A percentile compares a stretch with the other conserved stretches of the same genome.
These are phyloP conservation scores for Macrocentrus cingulum DNA, from an alignment of 1,140 invertebrate species.

Conservation along the genomic window DNA sequence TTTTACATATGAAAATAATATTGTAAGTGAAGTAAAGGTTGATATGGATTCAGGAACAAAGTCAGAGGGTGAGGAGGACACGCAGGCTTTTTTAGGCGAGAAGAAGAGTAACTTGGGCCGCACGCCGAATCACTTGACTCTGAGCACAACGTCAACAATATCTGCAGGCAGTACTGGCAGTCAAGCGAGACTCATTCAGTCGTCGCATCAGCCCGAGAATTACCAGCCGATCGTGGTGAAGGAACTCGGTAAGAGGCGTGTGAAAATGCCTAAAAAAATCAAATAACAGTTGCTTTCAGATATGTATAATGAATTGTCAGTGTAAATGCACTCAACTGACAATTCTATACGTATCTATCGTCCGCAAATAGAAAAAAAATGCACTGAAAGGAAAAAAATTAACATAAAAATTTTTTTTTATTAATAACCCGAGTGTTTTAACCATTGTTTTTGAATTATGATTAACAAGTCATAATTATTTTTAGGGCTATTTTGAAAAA, in stretches of 20 bases:
- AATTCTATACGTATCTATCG: no score
- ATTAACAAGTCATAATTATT: no score
- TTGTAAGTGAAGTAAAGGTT: conserved; percentile 53
- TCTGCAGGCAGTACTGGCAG: conserved; percentile 91
- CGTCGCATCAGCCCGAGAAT: conserved; percentile 86
- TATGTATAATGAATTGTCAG: conserved; percentile 21
- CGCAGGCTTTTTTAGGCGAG: conserved; percentile 68
- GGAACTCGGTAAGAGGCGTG: conserved; percentile 76
- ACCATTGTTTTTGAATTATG: no score
- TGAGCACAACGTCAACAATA: conserved; percentile 90
- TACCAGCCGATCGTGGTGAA: conserved; percentile 82
- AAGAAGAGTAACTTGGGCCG: conserved; percentile 73
- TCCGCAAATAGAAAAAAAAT: no score
- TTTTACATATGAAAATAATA: conserved; percentile 14
- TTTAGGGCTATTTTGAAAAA: no score
- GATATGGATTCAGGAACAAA: conserved; percentile 75
- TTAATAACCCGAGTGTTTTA: no score
- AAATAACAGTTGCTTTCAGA: conserved; percentile 30
- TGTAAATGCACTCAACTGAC: no score
- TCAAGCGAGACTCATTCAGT: conserved; percentile 90
- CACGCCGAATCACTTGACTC: conserved; percentile 88
- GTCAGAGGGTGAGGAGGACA: conserved; percentile 86
- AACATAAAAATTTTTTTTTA: no score
- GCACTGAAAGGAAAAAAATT: no score
- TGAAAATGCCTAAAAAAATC: conserved; percentile 29